Percentiles rank a stretch among this genome's conserved stretches.
Evolutionary conservation across 1,140 invertebrate species (phyloP).

Genomic region (Tetramorium parvispinum): DNA sequence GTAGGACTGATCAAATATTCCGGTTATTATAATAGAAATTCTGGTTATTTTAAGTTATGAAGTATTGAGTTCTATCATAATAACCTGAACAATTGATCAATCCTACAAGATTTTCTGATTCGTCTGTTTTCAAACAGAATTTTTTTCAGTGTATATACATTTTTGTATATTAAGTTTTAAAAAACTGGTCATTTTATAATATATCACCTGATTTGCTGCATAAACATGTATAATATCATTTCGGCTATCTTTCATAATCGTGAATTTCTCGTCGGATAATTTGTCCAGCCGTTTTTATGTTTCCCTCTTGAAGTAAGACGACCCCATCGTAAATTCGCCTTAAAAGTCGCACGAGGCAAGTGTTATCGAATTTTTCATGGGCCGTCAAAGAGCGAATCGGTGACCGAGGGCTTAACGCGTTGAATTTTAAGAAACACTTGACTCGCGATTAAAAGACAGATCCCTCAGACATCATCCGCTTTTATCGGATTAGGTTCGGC

Average conservation of each 20-base stretch:
- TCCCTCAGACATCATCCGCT: background rate
- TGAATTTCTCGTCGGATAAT: background rate
- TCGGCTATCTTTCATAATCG: background rate
- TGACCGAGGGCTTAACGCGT: background rate
- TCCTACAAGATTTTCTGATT: too few species aligned
- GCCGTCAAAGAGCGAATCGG: background rate
- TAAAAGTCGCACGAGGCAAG: background rate
- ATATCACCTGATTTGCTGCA: background rate
- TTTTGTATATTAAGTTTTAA: background rate
- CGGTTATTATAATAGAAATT: too few species aligned
- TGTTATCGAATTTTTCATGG: slow-evolving; percentile 30
- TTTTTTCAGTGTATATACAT: too few species aligned
- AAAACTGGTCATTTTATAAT: background rate
- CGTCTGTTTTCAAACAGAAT: too few species aligned
- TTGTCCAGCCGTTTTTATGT: background rate
- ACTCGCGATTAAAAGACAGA: slow-evolving; percentile 40
- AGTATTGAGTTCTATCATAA: too few species aligned
- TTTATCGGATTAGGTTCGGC: slow-evolving; percentile 6
- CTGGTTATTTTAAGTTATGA: too few species aligned
- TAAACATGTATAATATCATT: background rate
- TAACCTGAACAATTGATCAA: too few species aligned
- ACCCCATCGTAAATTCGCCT: slow-evolving; percentile 32
- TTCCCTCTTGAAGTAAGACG: background rate
- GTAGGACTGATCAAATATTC: too few species aligned
- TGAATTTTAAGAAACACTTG: background rate